A percentile compares a stretch with the other conserved stretches of the same genome.
phyloP scores from a whole-genome alignment of 2,797 vertebrate species.

The Ispidina lecontei region DNA sequence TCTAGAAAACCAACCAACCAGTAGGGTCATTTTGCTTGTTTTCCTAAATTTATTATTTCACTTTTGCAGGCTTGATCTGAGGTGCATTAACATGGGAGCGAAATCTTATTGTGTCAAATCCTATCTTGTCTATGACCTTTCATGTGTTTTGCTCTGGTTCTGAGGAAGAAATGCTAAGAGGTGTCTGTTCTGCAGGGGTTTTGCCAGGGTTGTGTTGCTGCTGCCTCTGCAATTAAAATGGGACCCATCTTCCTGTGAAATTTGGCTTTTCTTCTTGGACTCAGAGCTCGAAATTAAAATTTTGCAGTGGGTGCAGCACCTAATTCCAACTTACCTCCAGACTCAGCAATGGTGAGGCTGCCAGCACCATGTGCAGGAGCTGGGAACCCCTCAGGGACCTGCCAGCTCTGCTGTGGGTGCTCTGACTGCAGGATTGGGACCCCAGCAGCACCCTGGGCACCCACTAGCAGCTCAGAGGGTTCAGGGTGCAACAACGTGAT shows the following conservation, averaged over 20 bases:
- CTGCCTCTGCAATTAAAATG: constrained; percentile 15
- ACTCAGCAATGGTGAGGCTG: rapidly evolving
- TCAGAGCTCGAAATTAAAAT: not conserved
- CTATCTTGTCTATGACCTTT: constrained; percentile 80
- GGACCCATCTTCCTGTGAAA: not conserved
- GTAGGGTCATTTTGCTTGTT: constrained; percentile 86
- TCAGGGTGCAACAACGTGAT: not conserved
- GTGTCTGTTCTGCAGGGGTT: constrained; percentile 25
- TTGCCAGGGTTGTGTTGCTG: not conserved
- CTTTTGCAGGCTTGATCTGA: constrained; percentile 78
- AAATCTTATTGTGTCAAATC: constrained; percentile 77
- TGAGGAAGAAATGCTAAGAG: constrained; percentile 46
- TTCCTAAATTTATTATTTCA: constrained; percentile 87
- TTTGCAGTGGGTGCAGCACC: not conserved
- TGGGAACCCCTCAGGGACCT: not conserved
- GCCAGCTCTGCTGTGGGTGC: rapidly evolving
- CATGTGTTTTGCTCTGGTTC: constrained; percentile 44
- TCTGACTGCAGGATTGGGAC: not conserved
- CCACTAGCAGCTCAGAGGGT: not conserved
- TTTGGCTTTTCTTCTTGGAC: not conserved
- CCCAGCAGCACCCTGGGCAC: not conserved
- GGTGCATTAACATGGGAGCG: constrained; percentile 77
- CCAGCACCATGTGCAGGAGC: not conserved
- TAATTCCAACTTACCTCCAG: not conserved
- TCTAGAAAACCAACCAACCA: constrained; percentile 85